Percentiles rank a stretch among this genome's conserved stretches.
Conservation (phyloP, 2,113 vertebrate species). For the Alligator sinensis region DNA sequence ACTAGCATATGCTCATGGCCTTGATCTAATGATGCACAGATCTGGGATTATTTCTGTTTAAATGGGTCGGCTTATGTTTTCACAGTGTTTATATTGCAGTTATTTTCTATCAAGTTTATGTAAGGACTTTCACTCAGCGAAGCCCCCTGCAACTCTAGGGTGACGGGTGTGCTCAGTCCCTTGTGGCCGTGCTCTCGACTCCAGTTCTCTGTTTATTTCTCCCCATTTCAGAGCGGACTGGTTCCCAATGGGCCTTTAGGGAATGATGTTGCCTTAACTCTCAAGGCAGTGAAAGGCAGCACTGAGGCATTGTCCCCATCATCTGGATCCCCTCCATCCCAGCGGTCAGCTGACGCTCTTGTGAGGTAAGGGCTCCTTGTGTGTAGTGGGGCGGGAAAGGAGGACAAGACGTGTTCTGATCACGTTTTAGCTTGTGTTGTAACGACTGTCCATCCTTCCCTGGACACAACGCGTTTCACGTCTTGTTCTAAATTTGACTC, state of each 20-base stretch:
- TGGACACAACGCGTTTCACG: background rate
- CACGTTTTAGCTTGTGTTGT: background rate
- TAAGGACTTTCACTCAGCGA: background rate
- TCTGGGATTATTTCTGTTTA: background rate
- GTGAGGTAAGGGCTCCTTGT: constrained; percentile 79
- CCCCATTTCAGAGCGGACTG: constrained; percentile 77
- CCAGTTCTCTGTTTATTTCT: constrained; percentile 16
- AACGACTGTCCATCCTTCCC: background rate
- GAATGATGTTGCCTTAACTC: constrained; percentile 68
- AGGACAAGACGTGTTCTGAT: background rate
- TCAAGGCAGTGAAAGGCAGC: constrained; percentile 74
- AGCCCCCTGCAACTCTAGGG: background rate
- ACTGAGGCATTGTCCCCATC: constrained; percentile 38
- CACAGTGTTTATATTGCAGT: background rate
- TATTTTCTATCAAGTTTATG: background rate
- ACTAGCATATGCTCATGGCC: background rate
- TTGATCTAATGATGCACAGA: background rate
- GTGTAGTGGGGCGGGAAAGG: background rate
- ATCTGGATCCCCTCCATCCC: constrained; percentile 71
- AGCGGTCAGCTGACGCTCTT: constrained; percentile 75
- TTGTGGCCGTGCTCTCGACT: constrained; percentile 13
- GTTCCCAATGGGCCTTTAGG: constrained; percentile 86
- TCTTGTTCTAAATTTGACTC: background rate
- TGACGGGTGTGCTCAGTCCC: background rate
- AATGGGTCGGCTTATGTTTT: background rate